These are phyloP conservation scores for Metalampra italica DNA, from an alignment of 2,888 invertebrate species.

Conservation along the genomic window DNA sequence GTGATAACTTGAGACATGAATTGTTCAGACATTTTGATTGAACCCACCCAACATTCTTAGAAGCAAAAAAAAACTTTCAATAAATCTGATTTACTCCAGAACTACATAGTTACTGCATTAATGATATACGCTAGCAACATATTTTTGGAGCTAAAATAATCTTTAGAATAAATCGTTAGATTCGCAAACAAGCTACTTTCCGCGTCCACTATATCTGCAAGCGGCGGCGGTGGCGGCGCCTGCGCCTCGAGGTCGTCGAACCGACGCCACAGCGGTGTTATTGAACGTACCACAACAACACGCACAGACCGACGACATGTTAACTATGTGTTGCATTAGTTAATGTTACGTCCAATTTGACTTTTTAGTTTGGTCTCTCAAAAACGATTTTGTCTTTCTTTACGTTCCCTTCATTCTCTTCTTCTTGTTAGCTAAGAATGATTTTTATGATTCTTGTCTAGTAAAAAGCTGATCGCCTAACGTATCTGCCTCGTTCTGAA, in stretches of 20 bases:
- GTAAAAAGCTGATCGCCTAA: no score
- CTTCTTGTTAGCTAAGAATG: no score
- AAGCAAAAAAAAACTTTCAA: no score
- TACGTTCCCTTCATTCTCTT: no score
- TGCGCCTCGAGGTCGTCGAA: slow-evolving; percentile 63
- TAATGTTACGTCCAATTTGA: neutral
- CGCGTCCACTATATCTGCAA: slow-evolving; percentile 51
- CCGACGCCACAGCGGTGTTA: slow-evolving; percentile 63
- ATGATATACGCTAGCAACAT: no score
- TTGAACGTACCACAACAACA: slow-evolving; percentile 67
- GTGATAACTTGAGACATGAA: no score
- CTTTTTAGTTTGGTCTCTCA: neutral
- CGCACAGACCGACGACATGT: slow-evolving; percentile 31
- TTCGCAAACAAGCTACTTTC: slow-evolving; percentile 24
- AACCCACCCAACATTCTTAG: no score
- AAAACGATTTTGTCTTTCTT: no score
- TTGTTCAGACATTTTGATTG: no score
- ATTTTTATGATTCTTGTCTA: no score
- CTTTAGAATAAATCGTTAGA: neutral
- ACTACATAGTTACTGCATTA: neutral
- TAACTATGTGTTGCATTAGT: neutral
- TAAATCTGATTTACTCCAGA: neutral
- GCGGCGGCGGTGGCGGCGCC: slow-evolving; percentile 43
- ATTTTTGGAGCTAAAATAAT: no score
- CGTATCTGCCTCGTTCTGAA: no score